Base-by-base conservation (phyloP, 2,797 vertebrate species). In the Urophycis tenuis region DNA sequence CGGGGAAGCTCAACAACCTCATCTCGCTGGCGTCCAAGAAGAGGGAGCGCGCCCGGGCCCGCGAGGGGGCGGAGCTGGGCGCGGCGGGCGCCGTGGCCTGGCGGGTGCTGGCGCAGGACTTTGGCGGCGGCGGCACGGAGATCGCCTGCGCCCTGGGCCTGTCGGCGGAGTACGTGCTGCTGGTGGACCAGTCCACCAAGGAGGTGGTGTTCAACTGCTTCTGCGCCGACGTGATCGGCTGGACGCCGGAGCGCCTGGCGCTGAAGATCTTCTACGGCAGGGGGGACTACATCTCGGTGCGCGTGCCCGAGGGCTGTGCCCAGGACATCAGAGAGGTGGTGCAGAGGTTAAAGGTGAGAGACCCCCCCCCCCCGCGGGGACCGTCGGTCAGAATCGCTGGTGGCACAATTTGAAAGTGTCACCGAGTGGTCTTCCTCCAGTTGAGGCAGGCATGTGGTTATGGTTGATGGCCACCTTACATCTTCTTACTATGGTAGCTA, bases 201-300 rank as follows among this genome's bases (percentile, higher is more conserved):
- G 95, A 96, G 45, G 95, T 98, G 71, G 96, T 97, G 3, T 99
- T 98, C 72, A 95, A 97, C 81, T 98, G 96, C 82, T 96, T 96
- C 87, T 96, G 96, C 0, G 93, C 92, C 0, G 97, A 98, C 0
- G 95, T 98, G 76, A 96, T 99, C 0, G 97, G 96, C 10, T 99
- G 97, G 97, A 96, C 93, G 0, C 93, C 94, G 0, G 96, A 98
- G 49, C 83, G 91, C 0, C 80, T 92, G 17, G 79, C 93, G 0
- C 69, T 99, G n/a, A 96, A 96, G 87, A 89, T 98, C 74, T 98
- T 95, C 85, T 96, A 96, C 0, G 96, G 97, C 0, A 89, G 94
- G 11, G 97, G 97, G 9, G 97, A 99, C 84, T 95, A 97, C 80
- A 91, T 98, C 14, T 91, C 93, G 0, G 72, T 98, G 64, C 87